Conservation (phyloP, 2,797 vertebrate genomes). For the Apogon hyalosoma region DNA sequence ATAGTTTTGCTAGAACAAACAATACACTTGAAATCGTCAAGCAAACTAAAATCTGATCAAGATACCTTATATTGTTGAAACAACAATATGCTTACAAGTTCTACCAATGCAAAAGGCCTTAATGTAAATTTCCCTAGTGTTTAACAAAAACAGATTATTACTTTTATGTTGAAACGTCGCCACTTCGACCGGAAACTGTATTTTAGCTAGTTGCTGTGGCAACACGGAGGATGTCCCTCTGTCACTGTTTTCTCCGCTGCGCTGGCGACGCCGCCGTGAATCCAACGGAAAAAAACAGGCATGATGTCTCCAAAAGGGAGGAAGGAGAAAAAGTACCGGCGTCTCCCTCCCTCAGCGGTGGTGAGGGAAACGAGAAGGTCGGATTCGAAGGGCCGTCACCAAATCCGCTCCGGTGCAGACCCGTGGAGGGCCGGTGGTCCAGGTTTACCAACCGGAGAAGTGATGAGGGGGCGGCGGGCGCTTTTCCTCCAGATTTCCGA, state of each 20-base stretch:
- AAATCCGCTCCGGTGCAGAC: slow-evolving; percentile 26
- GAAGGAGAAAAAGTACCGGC: slow-evolving; percentile 12
- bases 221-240: slow-evolving; percentile 74
- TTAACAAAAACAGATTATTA: too few species aligned
- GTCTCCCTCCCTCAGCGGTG: slow-evolving; percentile 2
- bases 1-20: background rate
- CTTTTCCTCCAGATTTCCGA: slow-evolving; percentile 24
- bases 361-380: background rate
- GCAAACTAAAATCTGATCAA: too few species aligned
- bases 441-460: slow-evolving; percentile 11
- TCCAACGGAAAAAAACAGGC: slow-evolving; percentile 48
- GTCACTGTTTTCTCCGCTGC: slow-evolving; percentile 65
- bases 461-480: slow-evolving; percentile 57
- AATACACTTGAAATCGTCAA: background rate
- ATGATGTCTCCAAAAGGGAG: slow-evolving; percentile 31
- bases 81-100: background rate
- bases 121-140: background rate
- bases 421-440: slow-evolving; percentile 15
- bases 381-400: background rate
- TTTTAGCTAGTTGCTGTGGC: slow-evolving; percentile 71
- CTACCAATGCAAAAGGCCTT: background rate
- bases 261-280: slow-evolving; percentile 56
- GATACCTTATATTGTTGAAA: background rate
- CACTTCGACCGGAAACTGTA: slow-evolving; percentile 49
- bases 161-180: slow-evolving; percentile 70